phyloP scores from a whole-genome alignment of 2,113 vertebrate species.

The Leptocoma aspasia region DNA sequence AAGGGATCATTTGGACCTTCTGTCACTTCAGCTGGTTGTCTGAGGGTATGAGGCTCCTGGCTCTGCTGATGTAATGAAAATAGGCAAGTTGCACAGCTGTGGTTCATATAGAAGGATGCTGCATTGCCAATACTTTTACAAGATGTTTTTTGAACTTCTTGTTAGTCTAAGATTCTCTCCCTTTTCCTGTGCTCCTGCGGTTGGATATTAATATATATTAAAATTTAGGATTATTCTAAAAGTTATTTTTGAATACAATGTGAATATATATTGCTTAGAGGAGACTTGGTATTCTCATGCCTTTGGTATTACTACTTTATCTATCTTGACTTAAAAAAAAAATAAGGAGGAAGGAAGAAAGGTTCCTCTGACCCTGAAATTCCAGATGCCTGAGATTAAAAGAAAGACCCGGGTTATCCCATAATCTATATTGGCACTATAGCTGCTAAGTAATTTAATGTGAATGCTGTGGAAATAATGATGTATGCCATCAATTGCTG shows the following conservation, averaged over 20 bases:
- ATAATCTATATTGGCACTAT: conserved; percentile 49
- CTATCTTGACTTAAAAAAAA: neutral
- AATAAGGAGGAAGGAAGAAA: neutral
- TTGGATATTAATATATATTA: conserved; percentile 29
- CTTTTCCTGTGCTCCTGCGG: neutral
- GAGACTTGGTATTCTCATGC: conserved; percentile 1
- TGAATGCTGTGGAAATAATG: conserved; percentile 42
- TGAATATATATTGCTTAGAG: conserved; percentile 10
- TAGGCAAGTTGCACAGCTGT: neutral
- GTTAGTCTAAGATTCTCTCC: neutral
- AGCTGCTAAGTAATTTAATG: conserved; percentile 58
- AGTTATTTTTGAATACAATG: conserved; percentile 2
- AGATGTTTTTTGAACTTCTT: conserved; percentile 8
- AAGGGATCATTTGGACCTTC: neutral
- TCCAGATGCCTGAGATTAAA: conserved; percentile 39
- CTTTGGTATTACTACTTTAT: neutral
- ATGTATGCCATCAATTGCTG: conserved; percentile 35
- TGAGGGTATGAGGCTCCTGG: neutral
- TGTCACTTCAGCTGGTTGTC: neutral
- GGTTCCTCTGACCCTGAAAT: conserved; percentile 34
- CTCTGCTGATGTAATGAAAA: neutral
- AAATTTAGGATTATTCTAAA: neutral
- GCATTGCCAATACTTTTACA: neutral
- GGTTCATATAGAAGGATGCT: neutral
- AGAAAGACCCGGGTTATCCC: conserved; percentile 21